Evolutionary conservation across 2,797 vertebrate genomes (phyloP).

Genomic region (Oryzias sinensis): DNA sequence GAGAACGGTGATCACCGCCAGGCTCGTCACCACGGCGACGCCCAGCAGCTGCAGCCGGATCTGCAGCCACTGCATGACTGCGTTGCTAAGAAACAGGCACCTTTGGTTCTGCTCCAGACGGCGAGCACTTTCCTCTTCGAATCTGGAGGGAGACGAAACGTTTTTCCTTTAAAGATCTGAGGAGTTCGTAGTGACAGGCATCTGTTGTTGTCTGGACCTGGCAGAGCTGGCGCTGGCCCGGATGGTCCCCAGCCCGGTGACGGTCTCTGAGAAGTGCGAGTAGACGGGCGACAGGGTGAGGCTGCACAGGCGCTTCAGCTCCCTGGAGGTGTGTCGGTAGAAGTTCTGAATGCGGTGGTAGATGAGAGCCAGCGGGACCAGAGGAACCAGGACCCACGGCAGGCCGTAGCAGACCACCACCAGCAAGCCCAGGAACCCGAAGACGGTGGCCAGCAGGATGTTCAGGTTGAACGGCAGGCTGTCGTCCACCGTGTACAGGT

Average conservation of each 20-base stretch:
- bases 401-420: constrained; percentile 86
- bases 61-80: constrained; percentile 90
- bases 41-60: constrained; percentile 97
- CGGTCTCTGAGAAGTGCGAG: constrained; percentile 93
- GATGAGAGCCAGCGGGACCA: constrained; percentile 81
- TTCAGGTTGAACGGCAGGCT: constrained; percentile 92
- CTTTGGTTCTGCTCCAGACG: constrained; percentile 90
- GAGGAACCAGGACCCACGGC: constrained; percentile 86
- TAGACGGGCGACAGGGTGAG: constrained; percentile 93
- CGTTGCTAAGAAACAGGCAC: constrained; percentile 87
- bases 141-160: constrained; percentile 71
- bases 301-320: constrained; percentile 91
- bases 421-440: constrained; percentile 85
- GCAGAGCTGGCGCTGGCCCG: constrained; percentile 80
- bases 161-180: too few relatives aligned
- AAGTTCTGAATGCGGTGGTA: constrained; percentile 85
- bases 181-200: too few relatives aligned
- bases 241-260: constrained; percentile 86
- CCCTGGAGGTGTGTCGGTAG: constrained; percentile 88
- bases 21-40: constrained; percentile 84
- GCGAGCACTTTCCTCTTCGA: constrained; percentile 83
- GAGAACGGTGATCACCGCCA: constrained; percentile 84
- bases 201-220: constrained; percentile 72
- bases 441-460: constrained; percentile 87
- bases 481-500: constrained; percentile 89